These are phyloP conservation scores for Mellilla xanthometata DNA, from an alignment of 2,888 invertebrate species.

Conservation along the genomic window DNA sequence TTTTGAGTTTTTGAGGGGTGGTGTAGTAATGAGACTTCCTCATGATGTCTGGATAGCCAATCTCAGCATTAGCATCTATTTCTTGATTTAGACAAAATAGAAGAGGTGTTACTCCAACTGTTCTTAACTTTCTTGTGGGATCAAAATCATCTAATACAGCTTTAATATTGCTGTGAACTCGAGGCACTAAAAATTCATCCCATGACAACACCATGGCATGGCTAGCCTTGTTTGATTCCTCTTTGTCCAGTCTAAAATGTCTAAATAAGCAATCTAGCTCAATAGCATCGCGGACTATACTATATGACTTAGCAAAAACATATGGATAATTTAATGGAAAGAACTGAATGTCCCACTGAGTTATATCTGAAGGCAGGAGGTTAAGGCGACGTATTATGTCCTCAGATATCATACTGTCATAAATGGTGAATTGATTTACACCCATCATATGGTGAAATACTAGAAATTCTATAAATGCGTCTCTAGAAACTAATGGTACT, in stretches of 20 bases:
- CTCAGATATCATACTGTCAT: constrained; percentile 82
- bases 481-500: constrained; percentile 75
- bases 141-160: constrained; percentile 80
- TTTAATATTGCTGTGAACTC: constrained; percentile 78
- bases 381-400: constrained; percentile 72
- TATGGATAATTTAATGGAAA: constrained; percentile 87
- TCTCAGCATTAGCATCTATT: constrained; percentile 69
- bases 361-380: constrained; percentile 69
- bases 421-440: constrained; percentile 85
- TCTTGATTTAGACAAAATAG: constrained; percentile 73
- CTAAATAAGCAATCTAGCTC: constrained; percentile 86
- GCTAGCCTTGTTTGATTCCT: constrained; percentile 71
- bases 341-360: constrained; percentile 80
- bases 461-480: constrained; percentile 85
- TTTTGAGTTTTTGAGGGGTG: constrained; percentile 50
- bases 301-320: constrained; percentile 72
- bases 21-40: constrained; percentile 72
- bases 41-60: constrained; percentile 68
- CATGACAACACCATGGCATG: constrained; percentile 82
- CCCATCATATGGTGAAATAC: constrained; percentile 86
- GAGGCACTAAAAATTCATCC: constrained; percentile 86
- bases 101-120: constrained; percentile 56
- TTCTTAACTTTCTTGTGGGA: constrained; percentile 59
- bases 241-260: constrained; percentile 78
- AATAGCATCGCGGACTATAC: constrained; percentile 75